Evolutionary conservation across 2,113 vertebrate genomes (phyloP).

Genomic region (Sciurus niger): DNA sequence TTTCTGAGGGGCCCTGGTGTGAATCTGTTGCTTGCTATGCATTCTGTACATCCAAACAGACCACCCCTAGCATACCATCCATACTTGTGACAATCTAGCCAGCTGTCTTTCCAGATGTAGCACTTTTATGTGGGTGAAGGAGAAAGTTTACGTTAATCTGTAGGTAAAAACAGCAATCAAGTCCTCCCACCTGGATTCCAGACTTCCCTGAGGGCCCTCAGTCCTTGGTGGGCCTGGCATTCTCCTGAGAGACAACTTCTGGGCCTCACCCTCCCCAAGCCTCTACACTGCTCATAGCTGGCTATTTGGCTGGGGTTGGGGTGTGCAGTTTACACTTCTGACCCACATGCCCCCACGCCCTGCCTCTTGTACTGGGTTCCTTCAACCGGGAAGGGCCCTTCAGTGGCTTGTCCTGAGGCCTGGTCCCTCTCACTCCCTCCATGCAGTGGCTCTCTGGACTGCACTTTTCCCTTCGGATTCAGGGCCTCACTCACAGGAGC

Average conservation of each 20-base stretch:
- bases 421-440: background rate
- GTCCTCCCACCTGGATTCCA: fast-evolving
- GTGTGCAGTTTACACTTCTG: background rate
- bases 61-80: background rate
- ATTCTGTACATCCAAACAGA: background rate
- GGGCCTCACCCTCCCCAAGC: too few species aligned
- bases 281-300: too few species aligned
- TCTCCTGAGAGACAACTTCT: background rate
- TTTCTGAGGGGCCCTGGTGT: background rate
- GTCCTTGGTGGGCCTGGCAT: background rate
- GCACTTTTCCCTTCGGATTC: background rate
- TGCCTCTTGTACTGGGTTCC: background rate
- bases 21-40: background rate
- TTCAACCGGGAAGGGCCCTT: background rate
- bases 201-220: background rate
- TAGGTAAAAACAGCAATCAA: background rate
- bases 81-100: too few species aligned
- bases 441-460: background rate
- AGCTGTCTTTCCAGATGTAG: background rate
- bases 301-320: background rate
- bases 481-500: background rate
- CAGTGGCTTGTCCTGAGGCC: background rate
- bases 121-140: background rate
- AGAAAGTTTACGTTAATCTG: background rate
- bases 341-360: background rate